phyloP scores from a whole-genome alignment of 2,113 vertebrate genomes.

The Myanophis thanlyinensis region DNA sequence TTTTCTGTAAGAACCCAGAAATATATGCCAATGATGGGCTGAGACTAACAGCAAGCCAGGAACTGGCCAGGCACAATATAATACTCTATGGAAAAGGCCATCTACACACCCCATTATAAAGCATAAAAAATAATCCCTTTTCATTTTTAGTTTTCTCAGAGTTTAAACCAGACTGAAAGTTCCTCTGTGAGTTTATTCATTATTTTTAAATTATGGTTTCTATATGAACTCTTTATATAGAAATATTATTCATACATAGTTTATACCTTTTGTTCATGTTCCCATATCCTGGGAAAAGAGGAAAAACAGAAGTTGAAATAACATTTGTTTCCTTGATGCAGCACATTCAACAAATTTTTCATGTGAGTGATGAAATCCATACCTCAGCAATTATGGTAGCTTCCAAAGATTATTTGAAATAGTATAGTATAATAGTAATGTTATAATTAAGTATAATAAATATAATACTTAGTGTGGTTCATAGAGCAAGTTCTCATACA shows the following conservation, averaged over 20 bases:
- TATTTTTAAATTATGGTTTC: not conserved
- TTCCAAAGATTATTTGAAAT: not conserved
- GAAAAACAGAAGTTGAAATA: not conserved
- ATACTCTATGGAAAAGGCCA: not conserved
- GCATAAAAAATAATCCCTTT: not conserved
- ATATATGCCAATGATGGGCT: not conserved
- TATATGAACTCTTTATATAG: not conserved
- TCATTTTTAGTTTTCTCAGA: not conserved
- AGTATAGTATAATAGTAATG: not conserved
- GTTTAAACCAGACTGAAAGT: not conserved
- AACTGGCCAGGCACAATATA: not conserved
- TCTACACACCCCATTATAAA: not conserved
- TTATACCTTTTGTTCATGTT: not conserved
- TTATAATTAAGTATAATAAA: not conserved
- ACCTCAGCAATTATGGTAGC: not conserved
- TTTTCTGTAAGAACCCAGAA: not conserved
- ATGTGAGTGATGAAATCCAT: not conserved
- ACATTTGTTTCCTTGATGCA: not conserved
- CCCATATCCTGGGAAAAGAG: not conserved
- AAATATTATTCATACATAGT: not conserved
- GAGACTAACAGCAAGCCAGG: not conserved
- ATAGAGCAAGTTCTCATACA: not conserved
- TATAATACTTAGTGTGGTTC: not conserved
- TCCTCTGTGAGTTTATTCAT: not conserved
- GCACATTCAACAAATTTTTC: not conserved